Evolutionary conservation across 1,140 invertebrate genomes (phyloP).

Genomic region (Oncopodura yosiiana): DNA sequence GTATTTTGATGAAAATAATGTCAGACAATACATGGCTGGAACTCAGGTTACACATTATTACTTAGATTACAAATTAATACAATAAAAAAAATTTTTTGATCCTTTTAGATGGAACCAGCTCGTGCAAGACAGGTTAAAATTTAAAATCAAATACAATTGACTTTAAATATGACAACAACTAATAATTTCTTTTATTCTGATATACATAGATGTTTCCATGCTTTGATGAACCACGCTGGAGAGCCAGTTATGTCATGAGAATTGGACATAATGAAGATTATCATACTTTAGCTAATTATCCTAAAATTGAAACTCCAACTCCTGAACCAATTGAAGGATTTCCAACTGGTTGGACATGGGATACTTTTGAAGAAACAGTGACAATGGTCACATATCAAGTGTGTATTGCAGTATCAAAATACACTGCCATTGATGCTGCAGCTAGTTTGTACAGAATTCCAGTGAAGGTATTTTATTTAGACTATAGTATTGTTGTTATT

Average conservation of each 20-base stretch:
- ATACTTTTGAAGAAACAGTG: conserved; percentile 10
- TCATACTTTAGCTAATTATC: conserved; percentile 3
- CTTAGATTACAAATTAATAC: not conserved
- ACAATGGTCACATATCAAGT: conserved; percentile 17
- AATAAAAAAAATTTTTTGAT: not conserved
- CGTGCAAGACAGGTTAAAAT: conserved; percentile 7
- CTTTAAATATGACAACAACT: no score
- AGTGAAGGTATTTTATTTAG: conserved; percentile 1
- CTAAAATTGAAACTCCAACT: not conserved
- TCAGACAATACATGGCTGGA: not conserved
- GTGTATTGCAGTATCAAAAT: conserved; percentile 10
- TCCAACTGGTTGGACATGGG: conserved; percentile 12
- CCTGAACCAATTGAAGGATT: not conserved
- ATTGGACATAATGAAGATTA: conserved; percentile 9
- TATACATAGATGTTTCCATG: no score
- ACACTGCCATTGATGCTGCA: not conserved
- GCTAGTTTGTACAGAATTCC: not conserved
- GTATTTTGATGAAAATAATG: conserved; percentile 3
- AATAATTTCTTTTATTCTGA: no score
- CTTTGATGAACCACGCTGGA: conserved; percentile 20
- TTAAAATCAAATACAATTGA: no score
- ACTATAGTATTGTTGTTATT: no score
- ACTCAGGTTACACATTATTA: not conserved
- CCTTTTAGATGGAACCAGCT: conserved; percentile 5
- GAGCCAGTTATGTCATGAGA: conserved; percentile 4